Evolutionary conservation across 2,113 vertebrate species (phyloP).

Genomic region (Pteruthius melanotis): DNA sequence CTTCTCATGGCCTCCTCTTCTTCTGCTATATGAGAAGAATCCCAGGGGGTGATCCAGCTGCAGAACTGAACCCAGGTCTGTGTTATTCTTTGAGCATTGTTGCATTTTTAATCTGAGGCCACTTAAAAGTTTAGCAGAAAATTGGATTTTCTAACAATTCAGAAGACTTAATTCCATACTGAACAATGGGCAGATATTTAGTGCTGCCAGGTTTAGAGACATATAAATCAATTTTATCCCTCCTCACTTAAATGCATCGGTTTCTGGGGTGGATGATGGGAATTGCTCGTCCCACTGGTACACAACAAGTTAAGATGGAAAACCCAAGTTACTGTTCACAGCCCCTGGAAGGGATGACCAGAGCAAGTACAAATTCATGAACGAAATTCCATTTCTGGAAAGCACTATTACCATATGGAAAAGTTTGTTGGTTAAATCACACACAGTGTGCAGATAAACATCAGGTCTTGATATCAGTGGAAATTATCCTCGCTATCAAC

Average conservation of each 20-base stretch:
- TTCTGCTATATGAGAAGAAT: rapidly evolving
- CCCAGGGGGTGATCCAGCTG: background rate
- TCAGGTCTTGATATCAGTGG: background rate
- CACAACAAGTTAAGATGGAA: background rate
- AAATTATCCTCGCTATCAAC: conserved; percentile 2
- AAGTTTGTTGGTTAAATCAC: background rate
- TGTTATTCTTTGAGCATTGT: background rate
- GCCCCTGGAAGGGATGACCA: background rate
- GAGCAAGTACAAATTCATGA: background rate
- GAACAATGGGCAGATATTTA: background rate
- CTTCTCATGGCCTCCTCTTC: background rate
- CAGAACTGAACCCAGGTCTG: background rate
- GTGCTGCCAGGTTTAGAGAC: background rate
- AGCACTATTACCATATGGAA: background rate
- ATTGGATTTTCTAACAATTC: background rate
- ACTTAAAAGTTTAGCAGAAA: background rate
- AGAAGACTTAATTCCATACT: background rate
- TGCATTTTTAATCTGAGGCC: background rate
- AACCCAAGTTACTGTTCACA: background rate
- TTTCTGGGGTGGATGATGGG: background rate
- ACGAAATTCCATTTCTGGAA: background rate
- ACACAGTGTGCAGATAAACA: background rate
- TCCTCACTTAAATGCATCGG: background rate
- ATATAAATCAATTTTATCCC: background rate
- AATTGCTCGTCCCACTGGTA: background rate